Evolutionary conservation across 2,888 invertebrate species (phyloP).

Genomic region (Podabrus alpinus): DNA sequence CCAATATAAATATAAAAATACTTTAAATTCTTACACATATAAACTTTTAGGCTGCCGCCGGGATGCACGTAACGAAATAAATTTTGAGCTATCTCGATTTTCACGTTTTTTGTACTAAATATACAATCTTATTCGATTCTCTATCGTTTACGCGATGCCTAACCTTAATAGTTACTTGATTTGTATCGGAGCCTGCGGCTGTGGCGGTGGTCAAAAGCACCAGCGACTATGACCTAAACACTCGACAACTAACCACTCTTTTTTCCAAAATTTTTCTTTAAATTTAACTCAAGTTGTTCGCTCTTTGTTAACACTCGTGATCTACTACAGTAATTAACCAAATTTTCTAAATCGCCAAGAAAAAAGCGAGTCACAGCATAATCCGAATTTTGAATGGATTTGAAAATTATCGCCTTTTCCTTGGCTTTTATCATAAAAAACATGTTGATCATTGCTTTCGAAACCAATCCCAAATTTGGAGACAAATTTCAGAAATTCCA

Average conservation of each 20-base stretch:
- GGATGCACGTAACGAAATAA: slow-evolving; percentile 48
- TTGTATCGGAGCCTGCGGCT: slow-evolving; percentile 45
- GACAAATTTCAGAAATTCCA: not conserved
- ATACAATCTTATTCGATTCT: slow-evolving; percentile 58
- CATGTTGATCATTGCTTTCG: not conserved
- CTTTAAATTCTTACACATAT: slow-evolving; percentile 59
- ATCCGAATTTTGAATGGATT: not conserved
- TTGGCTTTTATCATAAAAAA: not conserved
- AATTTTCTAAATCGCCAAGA: not conserved
- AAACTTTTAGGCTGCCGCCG: slow-evolving; percentile 47
- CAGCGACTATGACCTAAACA: slow-evolving; percentile 53
- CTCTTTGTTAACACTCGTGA: not conserved
- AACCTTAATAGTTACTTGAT: slow-evolving; percentile 54
- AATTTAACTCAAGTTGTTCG: slow-evolving; percentile 38
- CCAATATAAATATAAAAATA: slow-evolving; percentile 60
- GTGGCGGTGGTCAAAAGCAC: slow-evolving; percentile 50
- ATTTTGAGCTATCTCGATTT: slow-evolving; percentile 59
- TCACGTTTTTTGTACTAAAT: slow-evolving; percentile 53
- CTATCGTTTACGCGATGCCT: slow-evolving; percentile 54
- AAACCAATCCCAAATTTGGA: not conserved
- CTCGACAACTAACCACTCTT: slow-evolving; percentile 54
- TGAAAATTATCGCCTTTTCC: not conserved
- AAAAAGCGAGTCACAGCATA: not conserved
- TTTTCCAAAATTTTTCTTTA: slow-evolving; percentile 38
- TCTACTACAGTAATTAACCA: not conserved